Evolutionary conservation across 2,888 invertebrate species (phyloP).

Genomic region (Bimastos eiseni): DNA sequence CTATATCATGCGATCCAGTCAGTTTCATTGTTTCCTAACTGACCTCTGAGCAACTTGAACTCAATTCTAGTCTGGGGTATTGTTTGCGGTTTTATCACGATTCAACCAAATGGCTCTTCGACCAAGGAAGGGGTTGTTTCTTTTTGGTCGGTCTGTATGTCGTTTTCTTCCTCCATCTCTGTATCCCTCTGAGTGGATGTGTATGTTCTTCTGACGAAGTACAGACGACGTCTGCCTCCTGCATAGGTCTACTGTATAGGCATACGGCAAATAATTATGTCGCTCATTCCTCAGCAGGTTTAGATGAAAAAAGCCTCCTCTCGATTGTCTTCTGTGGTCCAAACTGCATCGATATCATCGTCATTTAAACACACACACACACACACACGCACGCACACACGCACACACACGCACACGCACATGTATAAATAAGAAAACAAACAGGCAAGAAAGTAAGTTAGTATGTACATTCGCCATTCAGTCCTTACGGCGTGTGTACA

Average conservation of each 20-base stretch:
- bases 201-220: neutral
- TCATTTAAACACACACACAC: neutral
- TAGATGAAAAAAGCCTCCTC: neutral
- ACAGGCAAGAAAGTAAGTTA: no score
- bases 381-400: no score
- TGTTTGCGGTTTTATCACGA: neutral
- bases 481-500: no score
- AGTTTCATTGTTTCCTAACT: neutral
- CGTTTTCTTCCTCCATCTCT: neutral
- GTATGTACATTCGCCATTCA: no score
- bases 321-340: neutral
- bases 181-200: neutral
- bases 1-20: neutral
- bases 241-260: no score
- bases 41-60: neutral
- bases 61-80: slow-evolving; percentile 1
- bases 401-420: no score
- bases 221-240: neutral
- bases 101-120: neutral
- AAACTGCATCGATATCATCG: neutral
- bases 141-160: neutral
- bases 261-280: no score
- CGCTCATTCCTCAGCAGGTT: neutral
- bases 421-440: no score
- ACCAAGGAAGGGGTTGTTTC: neutral